phyloP scores from a whole-genome alignment of 1,140 invertebrate species.

The Atta cephalotes region DNA sequence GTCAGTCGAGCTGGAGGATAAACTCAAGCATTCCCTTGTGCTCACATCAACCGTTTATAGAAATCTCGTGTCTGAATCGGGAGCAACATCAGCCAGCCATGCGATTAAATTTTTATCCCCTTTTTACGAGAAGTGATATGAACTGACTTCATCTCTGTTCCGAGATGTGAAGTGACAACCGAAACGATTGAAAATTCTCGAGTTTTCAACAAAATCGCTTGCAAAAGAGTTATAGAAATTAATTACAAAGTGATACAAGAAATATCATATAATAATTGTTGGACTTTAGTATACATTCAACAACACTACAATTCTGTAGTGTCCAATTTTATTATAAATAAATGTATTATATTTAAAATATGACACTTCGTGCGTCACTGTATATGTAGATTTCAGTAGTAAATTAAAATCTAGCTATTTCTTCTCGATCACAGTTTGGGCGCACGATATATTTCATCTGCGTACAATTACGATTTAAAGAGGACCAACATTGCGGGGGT shows the following conservation, averaged over 20 bases:
- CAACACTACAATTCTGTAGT: too few relatives aligned
- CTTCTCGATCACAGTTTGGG: not conserved
- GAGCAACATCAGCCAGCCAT: not conserved
- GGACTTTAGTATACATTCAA: too few relatives aligned
- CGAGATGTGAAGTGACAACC: not conserved
- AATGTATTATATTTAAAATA: too few relatives aligned
- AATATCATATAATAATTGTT: too few relatives aligned
- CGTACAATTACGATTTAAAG: slow-evolving; percentile 47
- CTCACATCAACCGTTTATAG: not conserved
- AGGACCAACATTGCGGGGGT: slow-evolving; percentile 13
- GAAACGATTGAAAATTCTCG: not conserved
- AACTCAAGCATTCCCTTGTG: not conserved
- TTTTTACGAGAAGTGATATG: not conserved
- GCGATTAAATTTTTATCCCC: slow-evolving; percentile 20
- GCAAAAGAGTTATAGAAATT: not conserved
- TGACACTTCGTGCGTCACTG: too few relatives aligned
- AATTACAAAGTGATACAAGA: not conserved
- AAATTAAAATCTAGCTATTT: not conserved
- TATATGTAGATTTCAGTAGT: not conserved
- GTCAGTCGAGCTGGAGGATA: not conserved
- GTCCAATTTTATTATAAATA: too few relatives aligned
- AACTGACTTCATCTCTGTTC: too few relatives aligned
- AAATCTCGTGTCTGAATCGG: not conserved
- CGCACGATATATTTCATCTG: slow-evolving; percentile 7
- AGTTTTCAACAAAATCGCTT: not conserved